Percentiles rank a stretch among this genome's conserved stretches.
Evolutionary conservation across 2,888 invertebrate species (phyloP).

Genomic region (Macrophya annulata): DNA sequence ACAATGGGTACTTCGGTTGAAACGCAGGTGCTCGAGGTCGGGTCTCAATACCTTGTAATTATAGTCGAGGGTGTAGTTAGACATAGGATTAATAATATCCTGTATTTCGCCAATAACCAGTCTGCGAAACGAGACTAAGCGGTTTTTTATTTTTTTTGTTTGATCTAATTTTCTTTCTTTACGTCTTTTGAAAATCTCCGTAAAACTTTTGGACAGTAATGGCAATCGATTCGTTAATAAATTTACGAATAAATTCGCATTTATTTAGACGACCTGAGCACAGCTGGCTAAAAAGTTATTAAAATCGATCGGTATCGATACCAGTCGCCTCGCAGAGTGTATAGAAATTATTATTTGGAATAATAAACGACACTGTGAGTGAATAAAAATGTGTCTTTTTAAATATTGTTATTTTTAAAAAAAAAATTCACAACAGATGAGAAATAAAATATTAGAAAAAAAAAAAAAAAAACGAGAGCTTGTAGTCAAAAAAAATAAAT

Average conservation of each 20-base stretch:
- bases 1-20: constrained; percentile 11
- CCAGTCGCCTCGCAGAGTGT: neutral
- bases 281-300: neutral
- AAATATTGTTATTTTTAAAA: neutral
- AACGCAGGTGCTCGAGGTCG: constrained; percentile 25
- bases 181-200: no score
- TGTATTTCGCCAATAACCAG: neutral
- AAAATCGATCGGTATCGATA: neutral
- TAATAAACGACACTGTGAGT: neutral
- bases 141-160: neutral
- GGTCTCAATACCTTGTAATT: neutral
- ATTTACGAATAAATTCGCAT: neutral
- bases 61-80: constrained; percentile 19
- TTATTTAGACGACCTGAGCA: neutral
- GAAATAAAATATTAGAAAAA: no score
- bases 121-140: neutral
- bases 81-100: neutral
- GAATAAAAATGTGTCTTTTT: neutral
- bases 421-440: neutral
- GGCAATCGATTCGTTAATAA: neutral
- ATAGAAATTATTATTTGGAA: neutral
- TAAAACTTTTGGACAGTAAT: no score
- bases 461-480: neutral
- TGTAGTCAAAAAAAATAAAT: no score
- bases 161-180: no score